Base-by-base conservation (phyloP, 2,797 vertebrate genomes). In the Glyptemys insculpta region DNA sequence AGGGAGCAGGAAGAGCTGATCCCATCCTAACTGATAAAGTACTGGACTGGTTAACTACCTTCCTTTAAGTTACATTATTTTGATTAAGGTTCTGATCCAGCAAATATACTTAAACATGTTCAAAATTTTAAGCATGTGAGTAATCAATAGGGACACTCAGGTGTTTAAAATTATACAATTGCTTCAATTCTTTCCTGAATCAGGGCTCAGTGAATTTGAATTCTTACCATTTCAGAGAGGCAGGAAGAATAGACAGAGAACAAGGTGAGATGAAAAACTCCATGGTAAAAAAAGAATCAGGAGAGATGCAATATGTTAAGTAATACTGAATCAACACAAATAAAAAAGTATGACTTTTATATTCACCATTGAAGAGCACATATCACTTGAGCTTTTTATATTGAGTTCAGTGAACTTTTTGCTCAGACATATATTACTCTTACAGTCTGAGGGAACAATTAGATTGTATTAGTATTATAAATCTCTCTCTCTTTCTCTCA, bases 401-500 rank as follows among this genome's bases (percentile, higher is more conserved):
- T n/a, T 84, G 41, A 91, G 21, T 23, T 84, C 76, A 65, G 5
- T 81, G 76, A 94, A 85, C 50, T 85, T 88, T 89, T 23, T 88
- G 41, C 34, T 85, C 65, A 91, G 74, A 78, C 44, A 34, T 47
- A 2, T 82, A 86, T 85, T 93, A 62, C 21, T 65, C 52, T 88
- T 91, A 79, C 8, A 29, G 16, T 89, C 47, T 74, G 23, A 85
- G 29, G n/a, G n/a, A 88, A 72, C 11, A 85, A 74, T 86, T 96
- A 82, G 21, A 81, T 81, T 88, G 90, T 85, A 86, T 83, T 92
- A 88, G 23, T 86, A 8, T 9, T 57, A 53, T 92, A 84, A 92
- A 88, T 93, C 10, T 68, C 4, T 31, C n/a, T n/a, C 2, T 92
- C 91, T 85, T 87, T 84, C 3, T 50, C 62, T 65, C 84, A 85